A percentile compares a stretch with the other conserved stretches of the same genome.
Conservation (phyloP, 2,888 invertebrate genomes). For the Apocheima hispidaria region DNA sequence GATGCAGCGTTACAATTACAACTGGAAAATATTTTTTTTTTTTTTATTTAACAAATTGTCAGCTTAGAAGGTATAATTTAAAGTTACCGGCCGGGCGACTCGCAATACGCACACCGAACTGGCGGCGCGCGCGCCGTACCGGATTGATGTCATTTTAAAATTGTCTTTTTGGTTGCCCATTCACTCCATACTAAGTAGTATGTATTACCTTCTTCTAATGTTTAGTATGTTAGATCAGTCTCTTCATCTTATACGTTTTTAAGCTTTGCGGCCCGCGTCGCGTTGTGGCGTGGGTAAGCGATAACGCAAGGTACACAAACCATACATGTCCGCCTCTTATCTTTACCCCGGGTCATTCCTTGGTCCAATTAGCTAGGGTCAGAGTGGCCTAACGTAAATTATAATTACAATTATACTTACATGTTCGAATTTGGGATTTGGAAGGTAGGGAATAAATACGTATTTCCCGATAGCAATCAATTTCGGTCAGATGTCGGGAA, state of each 20-base stretch:
- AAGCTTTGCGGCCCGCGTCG: neutral
- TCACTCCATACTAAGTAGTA: too few relatives aligned
- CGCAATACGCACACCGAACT: too few relatives aligned
- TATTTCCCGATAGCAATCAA: constrained; percentile 7
- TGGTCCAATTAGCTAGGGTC: constrained; percentile 72
- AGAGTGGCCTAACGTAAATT: constrained; percentile 39
- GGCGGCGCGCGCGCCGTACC: too few relatives aligned
- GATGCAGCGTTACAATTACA: too few relatives aligned
- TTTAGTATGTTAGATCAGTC: neutral
- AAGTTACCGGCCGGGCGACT: too few relatives aligned
- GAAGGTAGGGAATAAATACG: neutral
- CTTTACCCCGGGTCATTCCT: constrained; percentile 63
- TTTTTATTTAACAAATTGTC: too few relatives aligned
- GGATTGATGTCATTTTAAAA: too few relatives aligned
- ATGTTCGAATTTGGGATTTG: neutral
- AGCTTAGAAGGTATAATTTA: too few relatives aligned
- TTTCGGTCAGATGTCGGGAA: neutral
- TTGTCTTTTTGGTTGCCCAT: too few relatives aligned
- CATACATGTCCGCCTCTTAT: constrained; percentile 54
- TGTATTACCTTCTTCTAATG: too few relatives aligned
- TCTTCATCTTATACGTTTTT: neutral
- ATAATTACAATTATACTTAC: neutral
- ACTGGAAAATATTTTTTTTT: too few relatives aligned
- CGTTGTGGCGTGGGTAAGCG: constrained; percentile 36
- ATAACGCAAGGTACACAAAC: constrained; percentile 32